Conservation (phyloP, 1,140 invertebrate genomes). For the Drosophila prosaltans region DNA sequence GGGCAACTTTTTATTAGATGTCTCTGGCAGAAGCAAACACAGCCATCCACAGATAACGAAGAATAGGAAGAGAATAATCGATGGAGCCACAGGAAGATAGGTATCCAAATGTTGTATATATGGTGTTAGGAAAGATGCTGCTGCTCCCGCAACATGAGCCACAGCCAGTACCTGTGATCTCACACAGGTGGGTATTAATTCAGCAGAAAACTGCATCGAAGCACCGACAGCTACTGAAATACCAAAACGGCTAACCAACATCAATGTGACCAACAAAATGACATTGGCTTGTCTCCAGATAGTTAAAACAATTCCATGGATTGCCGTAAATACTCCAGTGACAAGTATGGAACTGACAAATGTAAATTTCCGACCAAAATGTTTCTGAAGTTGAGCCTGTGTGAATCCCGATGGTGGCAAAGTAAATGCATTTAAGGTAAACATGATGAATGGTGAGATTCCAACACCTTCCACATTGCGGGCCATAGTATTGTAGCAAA, state of each 20-base stretch:
- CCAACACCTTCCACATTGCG: slow-evolving; percentile 85
- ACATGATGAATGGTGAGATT: slow-evolving; percentile 84
- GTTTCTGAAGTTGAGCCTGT: slow-evolving; percentile 84
- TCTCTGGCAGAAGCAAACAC: slow-evolving; percentile 86
- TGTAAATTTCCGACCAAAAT: slow-evolving; percentile 85
- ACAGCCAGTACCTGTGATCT: slow-evolving; percentile 84
- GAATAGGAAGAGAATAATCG: slow-evolving; percentile 84
- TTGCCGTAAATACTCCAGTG: slow-evolving; percentile 59
- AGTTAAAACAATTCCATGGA: slow-evolving; percentile 48
- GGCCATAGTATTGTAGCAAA: slow-evolving; percentile 86
- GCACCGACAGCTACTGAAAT: slow-evolving; percentile 86
- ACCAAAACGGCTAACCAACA: slow-evolving; percentile 85
- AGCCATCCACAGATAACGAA: slow-evolving; percentile 84
- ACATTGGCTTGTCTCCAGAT: slow-evolving; percentile 40
- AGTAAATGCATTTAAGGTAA: slow-evolving; percentile 84
- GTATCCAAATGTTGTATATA: slow-evolving; percentile 77
- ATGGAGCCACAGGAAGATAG: slow-evolving; percentile 84
- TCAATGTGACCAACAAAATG: slow-evolving; percentile 45
- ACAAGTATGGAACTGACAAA: slow-evolving; percentile 83
- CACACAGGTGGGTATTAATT: slow-evolving; percentile 87
- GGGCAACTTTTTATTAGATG: slow-evolving; percentile 84
- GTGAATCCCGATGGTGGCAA: slow-evolving; percentile 85
- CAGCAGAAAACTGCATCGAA: slow-evolving; percentile 86
- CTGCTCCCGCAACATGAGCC: slow-evolving; percentile 84
- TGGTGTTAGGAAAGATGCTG: slow-evolving; percentile 74